Evolutionary conservation across 2,888 invertebrate genomes (phyloP).

Genomic region (Archaeoteleia sp.): DNA sequence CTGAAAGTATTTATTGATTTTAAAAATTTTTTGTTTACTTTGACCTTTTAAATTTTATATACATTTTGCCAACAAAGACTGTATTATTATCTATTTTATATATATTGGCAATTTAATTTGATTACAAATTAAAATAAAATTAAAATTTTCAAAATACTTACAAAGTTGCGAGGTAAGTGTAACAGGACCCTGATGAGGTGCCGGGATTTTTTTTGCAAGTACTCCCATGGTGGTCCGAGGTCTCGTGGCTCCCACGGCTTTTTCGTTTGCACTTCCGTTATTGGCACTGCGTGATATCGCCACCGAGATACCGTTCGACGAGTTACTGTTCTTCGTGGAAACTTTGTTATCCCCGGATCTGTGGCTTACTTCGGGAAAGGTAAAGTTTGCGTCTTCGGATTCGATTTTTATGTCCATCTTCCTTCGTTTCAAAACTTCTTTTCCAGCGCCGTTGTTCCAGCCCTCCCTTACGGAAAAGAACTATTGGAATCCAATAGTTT

Average conservation of each 20-base stretch:
- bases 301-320: slow-evolving; percentile 75
- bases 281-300: slow-evolving; percentile 71
- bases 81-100: no score
- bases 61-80: no score
- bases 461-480: slow-evolving; percentile 55
- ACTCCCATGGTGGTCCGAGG: slow-evolving; percentile 77
- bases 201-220: slow-evolving; percentile 77
- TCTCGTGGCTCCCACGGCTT: slow-evolving; percentile 77
- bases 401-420: slow-evolving; percentile 83
- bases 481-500: slow-evolving; percentile 7
- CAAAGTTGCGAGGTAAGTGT: slow-evolving; percentile 82
- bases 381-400: slow-evolving; percentile 83
- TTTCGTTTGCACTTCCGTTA: slow-evolving; percentile 70
- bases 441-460: slow-evolving; percentile 70
- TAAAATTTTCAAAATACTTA: no score
- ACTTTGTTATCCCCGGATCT: slow-evolving; percentile 60
- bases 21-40: no score
- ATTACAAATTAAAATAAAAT: no score
- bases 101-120: no score
- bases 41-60: no score
- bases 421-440: slow-evolving; percentile 78
- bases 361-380: slow-evolving; percentile 78
- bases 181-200: slow-evolving; percentile 79
- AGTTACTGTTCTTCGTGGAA: slow-evolving; percentile 64
- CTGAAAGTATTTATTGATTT: no score